Evolutionary conservation across 1,140 invertebrate species (phyloP).

Genomic region (Metopolophium dirhodum): DNA sequence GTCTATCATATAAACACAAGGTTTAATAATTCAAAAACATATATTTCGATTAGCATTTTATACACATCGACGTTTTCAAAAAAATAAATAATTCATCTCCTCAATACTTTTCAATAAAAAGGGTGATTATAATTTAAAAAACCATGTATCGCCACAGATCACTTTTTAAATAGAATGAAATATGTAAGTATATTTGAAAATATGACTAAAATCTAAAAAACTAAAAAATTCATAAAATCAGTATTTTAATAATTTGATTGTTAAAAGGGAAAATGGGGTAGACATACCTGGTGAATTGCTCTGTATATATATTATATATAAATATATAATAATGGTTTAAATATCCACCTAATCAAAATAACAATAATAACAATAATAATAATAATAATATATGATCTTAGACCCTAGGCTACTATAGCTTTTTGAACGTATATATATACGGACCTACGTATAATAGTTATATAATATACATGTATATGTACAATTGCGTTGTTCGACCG

Average conservation of each 20-base stretch:
- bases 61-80: not conserved
- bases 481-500: slow-evolving; percentile 35
- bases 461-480: slow-evolving; percentile 11
- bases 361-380: not conserved
- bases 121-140: not conserved
- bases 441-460: slow-evolving; percentile 28
- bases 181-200: not conserved
- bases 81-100: not conserved
- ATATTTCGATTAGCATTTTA: too few relatives aligned
- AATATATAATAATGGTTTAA: not conserved
- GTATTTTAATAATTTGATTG: not conserved
- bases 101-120: not conserved
- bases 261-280: not conserved
- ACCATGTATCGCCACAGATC: not conserved
- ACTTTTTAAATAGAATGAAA: not conserved
- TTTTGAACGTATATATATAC: not conserved
- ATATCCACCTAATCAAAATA: slow-evolving; percentile 30
- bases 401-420: slow-evolving; percentile 22
- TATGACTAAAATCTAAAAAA: not conserved
- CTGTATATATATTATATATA: not conserved
- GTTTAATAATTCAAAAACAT: not conserved
- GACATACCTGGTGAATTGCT: not conserved
- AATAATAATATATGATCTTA: not conserved
- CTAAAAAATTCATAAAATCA: too few relatives aligned
- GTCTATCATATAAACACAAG: too few relatives aligned